Percentiles rank a stretch among this genome's conserved stretches.
Evolutionary conservation across 2,797 vertebrate genomes (phyloP).

Genomic region (Tarsius wallacei): DNA sequence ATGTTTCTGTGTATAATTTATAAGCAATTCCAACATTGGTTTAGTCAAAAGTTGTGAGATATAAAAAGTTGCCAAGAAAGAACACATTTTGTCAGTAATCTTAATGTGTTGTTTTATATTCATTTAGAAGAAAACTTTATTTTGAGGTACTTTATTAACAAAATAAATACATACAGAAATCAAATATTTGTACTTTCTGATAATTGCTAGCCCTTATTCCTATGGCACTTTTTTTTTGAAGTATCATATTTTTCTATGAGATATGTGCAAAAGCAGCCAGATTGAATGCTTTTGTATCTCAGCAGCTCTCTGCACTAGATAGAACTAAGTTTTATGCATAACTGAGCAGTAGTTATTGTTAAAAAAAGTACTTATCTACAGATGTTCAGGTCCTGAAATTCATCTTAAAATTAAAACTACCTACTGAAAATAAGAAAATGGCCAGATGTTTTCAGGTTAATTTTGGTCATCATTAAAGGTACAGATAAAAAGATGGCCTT

Average conservation of each 20-base stretch:
- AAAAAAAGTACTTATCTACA: neutral
- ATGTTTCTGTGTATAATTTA: neutral
- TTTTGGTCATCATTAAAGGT: neutral
- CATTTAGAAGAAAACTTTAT: slow-evolving; percentile 8
- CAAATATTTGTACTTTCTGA: neutral
- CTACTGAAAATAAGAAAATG: neutral
- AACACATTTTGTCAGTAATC: neutral
- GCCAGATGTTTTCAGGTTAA: neutral
- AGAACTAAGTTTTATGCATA: neutral
- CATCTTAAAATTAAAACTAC: neutral
- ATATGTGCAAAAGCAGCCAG: neutral
- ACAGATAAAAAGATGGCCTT: neutral
- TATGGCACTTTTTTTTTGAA: neutral
- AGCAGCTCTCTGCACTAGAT: neutral
- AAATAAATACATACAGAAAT: neutral
- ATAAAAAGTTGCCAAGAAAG: neutral
- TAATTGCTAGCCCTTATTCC: neutral
- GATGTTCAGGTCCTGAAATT: neutral
- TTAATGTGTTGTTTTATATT: neutral
- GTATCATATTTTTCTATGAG: neutral
- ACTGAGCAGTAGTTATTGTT: neutral
- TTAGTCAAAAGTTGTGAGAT: neutral
- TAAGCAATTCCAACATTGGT: neutral
- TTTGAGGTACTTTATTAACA: neutral
- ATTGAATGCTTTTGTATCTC: neutral